These are phyloP conservation scores for Hycleus phaleratus DNA, from an alignment of 1,140 invertebrate genomes.

Conservation along the genomic window DNA sequence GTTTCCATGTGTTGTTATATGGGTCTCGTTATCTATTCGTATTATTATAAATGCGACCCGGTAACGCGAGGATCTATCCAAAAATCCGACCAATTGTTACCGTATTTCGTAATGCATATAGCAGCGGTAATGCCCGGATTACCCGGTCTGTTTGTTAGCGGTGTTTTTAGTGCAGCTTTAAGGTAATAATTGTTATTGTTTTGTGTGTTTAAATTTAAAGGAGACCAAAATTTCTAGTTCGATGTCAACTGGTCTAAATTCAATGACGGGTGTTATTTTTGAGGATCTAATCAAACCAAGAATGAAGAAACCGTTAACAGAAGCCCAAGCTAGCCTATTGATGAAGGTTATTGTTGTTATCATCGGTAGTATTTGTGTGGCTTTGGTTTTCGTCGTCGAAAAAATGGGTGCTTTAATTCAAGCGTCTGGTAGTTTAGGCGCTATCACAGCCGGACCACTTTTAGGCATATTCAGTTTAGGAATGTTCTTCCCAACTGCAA, in stretches of 20 bases:
- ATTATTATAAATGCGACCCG: slow-evolving; percentile 68
- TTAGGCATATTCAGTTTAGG: slow-evolving; percentile 71
- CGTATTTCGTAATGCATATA: slow-evolving; percentile 58
- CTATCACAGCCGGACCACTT: slow-evolving; percentile 65
- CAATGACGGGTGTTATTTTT: slow-evolving; percentile 72
- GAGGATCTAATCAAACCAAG: slow-evolving; percentile 68
- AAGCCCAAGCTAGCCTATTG: slow-evolving; percentile 53
- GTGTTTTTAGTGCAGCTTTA: slow-evolving; percentile 60
- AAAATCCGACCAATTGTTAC: slow-evolving; percentile 50
- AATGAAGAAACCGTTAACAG: slow-evolving; percentile 48
- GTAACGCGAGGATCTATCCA: slow-evolving; percentile 49
- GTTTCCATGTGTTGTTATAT: slow-evolving; percentile 47
- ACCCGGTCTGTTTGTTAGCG: slow-evolving; percentile 60
- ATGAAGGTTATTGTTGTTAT: slow-evolving; percentile 63
- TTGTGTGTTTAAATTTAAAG: not conserved
- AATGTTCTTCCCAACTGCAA: slow-evolving; percentile 66
- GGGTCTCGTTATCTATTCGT: slow-evolving; percentile 66
- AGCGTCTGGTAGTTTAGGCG: slow-evolving; percentile 56
- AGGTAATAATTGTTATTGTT: slow-evolving; percentile 39
- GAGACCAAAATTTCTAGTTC: slow-evolving; percentile 49
- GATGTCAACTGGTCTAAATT: slow-evolving; percentile 72
- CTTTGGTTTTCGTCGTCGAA: slow-evolving; percentile 60
- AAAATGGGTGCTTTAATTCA: slow-evolving; percentile 61
- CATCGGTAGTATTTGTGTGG: slow-evolving; percentile 53
- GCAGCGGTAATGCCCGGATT: slow-evolving; percentile 49